phyloP scores from a whole-genome alignment of 2,888 invertebrate genomes.

The Parnassius smintheus region DNA sequence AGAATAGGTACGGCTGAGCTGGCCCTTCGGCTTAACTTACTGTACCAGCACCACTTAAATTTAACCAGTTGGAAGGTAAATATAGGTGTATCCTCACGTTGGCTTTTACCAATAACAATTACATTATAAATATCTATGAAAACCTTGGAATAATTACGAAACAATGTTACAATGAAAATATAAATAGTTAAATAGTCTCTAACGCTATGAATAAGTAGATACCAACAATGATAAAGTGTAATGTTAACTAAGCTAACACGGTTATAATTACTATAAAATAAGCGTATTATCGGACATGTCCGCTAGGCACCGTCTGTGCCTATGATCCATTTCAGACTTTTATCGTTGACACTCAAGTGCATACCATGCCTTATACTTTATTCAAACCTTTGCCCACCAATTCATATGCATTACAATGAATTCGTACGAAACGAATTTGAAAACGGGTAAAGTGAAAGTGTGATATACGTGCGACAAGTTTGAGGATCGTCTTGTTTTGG shows the following conservation, averaged over 20 bases:
- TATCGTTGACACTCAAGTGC: conserved; percentile 52
- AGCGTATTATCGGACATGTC: conserved; percentile 78
- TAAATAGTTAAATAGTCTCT: conserved; percentile 20
- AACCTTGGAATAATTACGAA: conserved; percentile 5
- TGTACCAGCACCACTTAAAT: too few relatives aligned
- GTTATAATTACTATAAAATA: conserved; percentile 76
- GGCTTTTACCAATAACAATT: too few relatives aligned
- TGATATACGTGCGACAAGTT: too few relatives aligned
- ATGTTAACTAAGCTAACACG: conserved; percentile 70
- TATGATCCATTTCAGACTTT: conserved; percentile 76
- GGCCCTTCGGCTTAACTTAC: too few relatives aligned
- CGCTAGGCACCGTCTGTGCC: conserved; percentile 59
- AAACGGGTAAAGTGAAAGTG: too few relatives aligned
- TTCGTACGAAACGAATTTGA: neutral
- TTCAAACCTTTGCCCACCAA: neutral
- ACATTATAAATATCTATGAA: conserved; percentile 34
- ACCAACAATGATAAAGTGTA: conserved; percentile 58
- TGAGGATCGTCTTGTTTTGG: too few relatives aligned
- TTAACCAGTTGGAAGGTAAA: too few relatives aligned
- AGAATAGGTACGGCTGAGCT: too few relatives aligned
- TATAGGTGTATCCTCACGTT: too few relatives aligned
- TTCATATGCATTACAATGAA: neutral
- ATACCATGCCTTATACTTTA: conserved; percentile 11
- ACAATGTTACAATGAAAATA: conserved; percentile 18
- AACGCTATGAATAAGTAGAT: conserved; percentile 50